phyloP scores from a whole-genome alignment of 2,888 invertebrate genomes.

The Synergus japonicus region DNA sequence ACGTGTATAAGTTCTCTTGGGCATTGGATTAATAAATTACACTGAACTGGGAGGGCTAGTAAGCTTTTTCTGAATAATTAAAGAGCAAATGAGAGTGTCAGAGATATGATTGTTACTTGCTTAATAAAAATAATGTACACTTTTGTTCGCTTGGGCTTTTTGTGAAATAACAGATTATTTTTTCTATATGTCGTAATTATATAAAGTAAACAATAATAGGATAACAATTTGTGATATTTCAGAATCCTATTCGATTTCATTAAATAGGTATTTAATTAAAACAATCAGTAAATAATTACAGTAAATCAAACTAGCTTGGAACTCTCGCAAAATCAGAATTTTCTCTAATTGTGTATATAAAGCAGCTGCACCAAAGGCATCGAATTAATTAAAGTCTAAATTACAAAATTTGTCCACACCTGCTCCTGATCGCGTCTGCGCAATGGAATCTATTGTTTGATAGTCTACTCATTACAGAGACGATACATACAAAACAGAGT shows the following conservation, averaged over 20 bases:
- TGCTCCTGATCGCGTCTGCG: slow-evolving; percentile 6
- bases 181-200: neutral
- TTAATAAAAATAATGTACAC: neutral
- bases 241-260: neutral
- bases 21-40: slow-evolving; percentile 27
- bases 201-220: neutral
- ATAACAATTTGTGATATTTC: neutral
- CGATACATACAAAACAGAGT: slow-evolving; percentile 32
- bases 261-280: neutral
- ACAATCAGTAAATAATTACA: neutral
- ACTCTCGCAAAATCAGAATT: slow-evolving; percentile 11
- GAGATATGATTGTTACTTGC: neutral
- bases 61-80: slow-evolving; percentile 33
- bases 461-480: slow-evolving; percentile 8
- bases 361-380: slow-evolving; percentile 29
- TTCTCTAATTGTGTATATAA: slow-evolving; percentile 16
- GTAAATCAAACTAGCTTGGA: neutral
- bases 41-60: neutral
- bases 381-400: slow-evolving; percentile 34
- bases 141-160: neutral
- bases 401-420: slow-evolving; percentile 31
- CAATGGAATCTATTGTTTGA: slow-evolving; percentile 31
- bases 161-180: neutral
- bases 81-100: slow-evolving; percentile 25
- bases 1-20: slow-evolving; percentile 19